Conservation (phyloP, 2,113 vertebrate genomes). For the Urocynchramus pylzowi region DNA sequence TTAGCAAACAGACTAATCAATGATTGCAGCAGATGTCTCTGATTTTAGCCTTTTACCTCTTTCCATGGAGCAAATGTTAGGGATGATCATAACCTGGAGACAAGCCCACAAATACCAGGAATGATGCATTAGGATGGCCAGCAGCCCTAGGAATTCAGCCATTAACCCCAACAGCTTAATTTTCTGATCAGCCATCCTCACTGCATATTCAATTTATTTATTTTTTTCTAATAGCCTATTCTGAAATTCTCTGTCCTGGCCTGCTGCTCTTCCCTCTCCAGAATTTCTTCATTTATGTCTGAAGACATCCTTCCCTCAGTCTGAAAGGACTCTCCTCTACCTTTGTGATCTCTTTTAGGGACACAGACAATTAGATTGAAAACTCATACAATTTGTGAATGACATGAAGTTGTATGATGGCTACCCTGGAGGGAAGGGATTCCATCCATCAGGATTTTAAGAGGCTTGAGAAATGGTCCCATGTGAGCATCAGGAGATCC, state of each 20-base stretch:
- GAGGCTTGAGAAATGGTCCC: neutral
- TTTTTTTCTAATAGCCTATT: neutral
- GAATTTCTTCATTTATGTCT: neutral
- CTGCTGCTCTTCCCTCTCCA: neutral
- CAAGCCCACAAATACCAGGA: neutral
- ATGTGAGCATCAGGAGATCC: neutral
- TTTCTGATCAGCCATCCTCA: neutral
- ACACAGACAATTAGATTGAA: neutral
- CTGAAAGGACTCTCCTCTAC: accelerated
- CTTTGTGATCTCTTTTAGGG: neutral
- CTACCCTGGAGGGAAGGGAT: neutral
- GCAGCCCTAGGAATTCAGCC: neutral
- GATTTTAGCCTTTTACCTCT: slow-evolving; percentile 36
- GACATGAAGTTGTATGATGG: neutral
- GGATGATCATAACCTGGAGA: slow-evolving; percentile 15
- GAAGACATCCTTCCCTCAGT: neutral
- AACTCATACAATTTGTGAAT: accelerated
- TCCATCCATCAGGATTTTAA: neutral
- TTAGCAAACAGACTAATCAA: neutral
- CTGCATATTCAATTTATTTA: neutral
- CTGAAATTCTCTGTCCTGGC: neutral
- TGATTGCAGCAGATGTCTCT: slow-evolving; percentile 49
- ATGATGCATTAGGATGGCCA: neutral
- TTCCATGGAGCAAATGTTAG: neutral
- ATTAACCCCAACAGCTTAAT: slow-evolving; percentile 3